These are phyloP conservation scores for Tachina grossa DNA, from an alignment of 2,888 invertebrate genomes.

Conservation along the genomic window DNA sequence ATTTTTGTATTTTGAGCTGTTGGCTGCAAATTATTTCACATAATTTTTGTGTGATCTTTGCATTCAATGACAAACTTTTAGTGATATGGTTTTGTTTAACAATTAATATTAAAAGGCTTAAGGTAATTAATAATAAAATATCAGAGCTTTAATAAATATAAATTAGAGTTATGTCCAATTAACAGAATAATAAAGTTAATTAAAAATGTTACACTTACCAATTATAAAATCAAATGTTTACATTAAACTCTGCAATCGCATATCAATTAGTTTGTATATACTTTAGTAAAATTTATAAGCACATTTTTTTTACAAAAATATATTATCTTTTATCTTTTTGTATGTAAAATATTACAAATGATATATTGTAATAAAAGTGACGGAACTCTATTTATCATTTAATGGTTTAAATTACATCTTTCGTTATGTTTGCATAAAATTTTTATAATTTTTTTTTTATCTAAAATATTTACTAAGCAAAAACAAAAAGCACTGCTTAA, in stretches of 20 bases:
- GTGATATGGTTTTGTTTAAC: too few species aligned
- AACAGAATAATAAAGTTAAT: too few species aligned
- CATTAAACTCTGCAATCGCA: neutral
- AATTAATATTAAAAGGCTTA: neutral
- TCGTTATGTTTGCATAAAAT: neutral
- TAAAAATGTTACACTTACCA: slow-evolving; percentile 30
- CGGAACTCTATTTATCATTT: slow-evolving; percentile 10
- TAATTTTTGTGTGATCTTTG: too few species aligned
- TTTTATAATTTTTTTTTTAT: neutral
- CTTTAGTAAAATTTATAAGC: neutral
- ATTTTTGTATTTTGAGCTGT: too few species aligned
- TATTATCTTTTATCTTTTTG: neutral
- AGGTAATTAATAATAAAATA: neutral
- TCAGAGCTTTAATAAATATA: neutral
- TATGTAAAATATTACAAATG: neutral
- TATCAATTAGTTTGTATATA: slow-evolving; percentile 4
- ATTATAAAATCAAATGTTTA: neutral
- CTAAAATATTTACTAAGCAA: slow-evolving; percentile 4
- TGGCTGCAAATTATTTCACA: too few species aligned
- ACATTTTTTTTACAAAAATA: neutral
- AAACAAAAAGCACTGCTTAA: slow-evolving; percentile 24
- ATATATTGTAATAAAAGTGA: neutral
- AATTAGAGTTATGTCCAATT: neutral
- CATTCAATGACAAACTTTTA: too few species aligned
- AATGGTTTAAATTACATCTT: slow-evolving; percentile 7